Evolutionary conservation across 2,888 invertebrate genomes (phyloP).

Genomic region (Brassicogethes aeneus): DNA sequence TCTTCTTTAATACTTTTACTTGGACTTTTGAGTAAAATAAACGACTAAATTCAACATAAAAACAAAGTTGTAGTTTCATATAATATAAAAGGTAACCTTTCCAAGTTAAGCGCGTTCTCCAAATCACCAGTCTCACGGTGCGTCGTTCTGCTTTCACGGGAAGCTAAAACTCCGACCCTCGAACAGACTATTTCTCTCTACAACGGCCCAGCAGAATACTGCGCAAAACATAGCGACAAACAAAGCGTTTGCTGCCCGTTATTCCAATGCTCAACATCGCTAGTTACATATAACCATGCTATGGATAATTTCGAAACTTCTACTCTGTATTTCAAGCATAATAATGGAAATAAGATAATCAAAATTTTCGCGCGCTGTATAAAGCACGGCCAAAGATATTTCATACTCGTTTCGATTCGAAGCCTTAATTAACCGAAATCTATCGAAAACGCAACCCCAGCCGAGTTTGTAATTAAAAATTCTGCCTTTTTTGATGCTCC

Average conservation of each 20-base stretch:
- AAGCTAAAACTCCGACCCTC: constrained; percentile 42
- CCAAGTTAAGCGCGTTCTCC: no score
- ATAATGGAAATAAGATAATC: constrained; percentile 45
- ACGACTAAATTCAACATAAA: no score
- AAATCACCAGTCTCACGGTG: no score
- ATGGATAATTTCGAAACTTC: constrained; percentile 46
- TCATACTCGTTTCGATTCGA: constrained; percentile 8
- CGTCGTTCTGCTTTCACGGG: constrained; percentile 44
- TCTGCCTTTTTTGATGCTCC: no score
- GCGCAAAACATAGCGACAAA: constrained; percentile 27
- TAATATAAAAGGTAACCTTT: no score
- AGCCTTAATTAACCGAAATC: neutral
- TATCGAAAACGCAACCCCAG: neutral
- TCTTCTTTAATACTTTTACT: no score
- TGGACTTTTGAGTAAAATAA: no score
- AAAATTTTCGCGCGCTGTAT: constrained; percentile 39
- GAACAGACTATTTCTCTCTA: constrained; percentile 41
- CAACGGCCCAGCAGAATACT: constrained; percentile 31
- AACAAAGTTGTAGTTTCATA: no score
- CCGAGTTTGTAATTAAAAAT: no score
- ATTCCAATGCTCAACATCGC: constrained; percentile 30
- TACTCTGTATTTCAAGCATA: constrained; percentile 44
- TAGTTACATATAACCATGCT: constrained; percentile 45
- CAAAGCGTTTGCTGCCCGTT: constrained; percentile 32
- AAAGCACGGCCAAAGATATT: constrained; percentile 20